Evolutionary conservation across 2,797 vertebrate genomes (phyloP), one percentile per base, ranked within the genome.

Genomic region (Esox lucius): DNA sequence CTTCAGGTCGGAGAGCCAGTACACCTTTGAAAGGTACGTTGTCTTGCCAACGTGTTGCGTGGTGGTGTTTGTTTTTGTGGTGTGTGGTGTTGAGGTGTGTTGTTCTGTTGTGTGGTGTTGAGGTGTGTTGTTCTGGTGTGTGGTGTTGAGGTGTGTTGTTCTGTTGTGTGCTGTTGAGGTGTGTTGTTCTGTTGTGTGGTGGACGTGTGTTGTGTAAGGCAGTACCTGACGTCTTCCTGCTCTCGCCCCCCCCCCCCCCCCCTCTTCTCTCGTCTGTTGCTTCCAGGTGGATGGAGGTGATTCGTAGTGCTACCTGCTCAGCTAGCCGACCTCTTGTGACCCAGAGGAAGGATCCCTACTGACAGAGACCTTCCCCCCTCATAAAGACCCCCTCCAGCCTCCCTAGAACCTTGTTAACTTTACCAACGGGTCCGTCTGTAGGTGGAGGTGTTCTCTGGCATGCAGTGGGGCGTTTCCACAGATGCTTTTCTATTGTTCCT

Each of bases 1-100:
- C 91, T 99, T 99, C 94, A 93, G 98, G 94, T 97, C 97, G 0
- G 98, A 99, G 88, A 98, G 96, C 75, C 95, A 98, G 89, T 99
- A 98, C 88, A 97, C 95, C 0, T 99, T 98, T 66, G 96, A 98
- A 84, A 96, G 98, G 98, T 98, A 88, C 66, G 17, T n/a, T 22
- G 0, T 12, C n/a, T 12, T 15, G 13, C 22, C 5, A 2, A 28
- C 42, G 1, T 28, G 13, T 31, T 5, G 13, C 48, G 17, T 48
- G 17, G 51, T 53, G 48, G 15, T 49, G 11, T 15, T 35, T 26
- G 4, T 28, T 11, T 5, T 31, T 12, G 11, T 15, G 48, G 15
- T 19, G 3, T 0, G 11, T 49, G 16, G 3, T 49, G 11, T 49
- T 2, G 48, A 35, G 33, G 2, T 2, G 2, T 35, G 33, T 46